Evolutionary conservation across 2,888 invertebrate genomes (phyloP).

Genomic region (Lathronympha strigana): DNA sequence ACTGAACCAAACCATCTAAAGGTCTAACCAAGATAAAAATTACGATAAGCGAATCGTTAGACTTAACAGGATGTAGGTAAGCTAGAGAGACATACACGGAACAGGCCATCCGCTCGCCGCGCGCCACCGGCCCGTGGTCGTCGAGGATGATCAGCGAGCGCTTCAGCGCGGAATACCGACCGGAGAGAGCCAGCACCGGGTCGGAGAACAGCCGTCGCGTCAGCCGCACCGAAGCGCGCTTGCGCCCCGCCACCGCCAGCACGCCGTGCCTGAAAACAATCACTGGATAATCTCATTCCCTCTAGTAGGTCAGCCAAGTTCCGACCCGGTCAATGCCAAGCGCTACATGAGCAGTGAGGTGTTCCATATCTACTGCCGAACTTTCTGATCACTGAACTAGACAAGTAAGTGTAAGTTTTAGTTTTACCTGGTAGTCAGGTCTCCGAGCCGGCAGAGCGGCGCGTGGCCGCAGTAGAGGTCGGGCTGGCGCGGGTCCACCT

Average conservation of each 20-base stretch:
- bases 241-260: conserved; percentile 90
- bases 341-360: too few species aligned
- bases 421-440: conserved; percentile 85
- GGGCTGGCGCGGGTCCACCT: conserved; percentile 84
- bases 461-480: conserved; percentile 84
- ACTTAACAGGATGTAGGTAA: not conserved
- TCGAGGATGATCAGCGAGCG: conserved; percentile 94
- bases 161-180: conserved; percentile 89
- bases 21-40: too few species aligned
- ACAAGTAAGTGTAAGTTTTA: not conserved
- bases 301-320: not conserved
- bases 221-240: conserved; percentile 84
- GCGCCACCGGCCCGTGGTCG: conserved; percentile 93
- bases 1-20: too few species aligned
- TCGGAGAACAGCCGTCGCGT: conserved; percentile 93
- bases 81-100: conserved; percentile 85
- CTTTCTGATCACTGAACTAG: too few species aligned
- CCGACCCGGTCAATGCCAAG: too few species aligned
- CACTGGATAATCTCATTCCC: not conserved
- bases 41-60: too few species aligned
- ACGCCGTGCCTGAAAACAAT: conserved; percentile 83
- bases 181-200: conserved; percentile 89
- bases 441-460: conserved; percentile 89
- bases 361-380: too few species aligned
- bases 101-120: conserved; percentile 95